phyloP scores from a whole-genome alignment of 2,113 vertebrate species.

The Carettochelys insculpta region DNA sequence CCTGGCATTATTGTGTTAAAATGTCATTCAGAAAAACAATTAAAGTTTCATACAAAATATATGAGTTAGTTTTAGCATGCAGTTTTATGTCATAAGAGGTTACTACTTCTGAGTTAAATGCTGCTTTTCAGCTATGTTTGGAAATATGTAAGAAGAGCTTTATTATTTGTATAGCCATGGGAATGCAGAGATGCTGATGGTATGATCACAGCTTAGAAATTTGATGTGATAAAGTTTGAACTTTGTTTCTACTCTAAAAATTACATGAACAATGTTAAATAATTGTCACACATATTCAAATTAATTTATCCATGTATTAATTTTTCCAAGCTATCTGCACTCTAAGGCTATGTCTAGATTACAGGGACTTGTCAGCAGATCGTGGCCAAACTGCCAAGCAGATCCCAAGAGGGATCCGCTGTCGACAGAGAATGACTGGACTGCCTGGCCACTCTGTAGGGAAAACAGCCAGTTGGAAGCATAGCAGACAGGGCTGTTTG shows the following conservation, averaged over 20 bases:
- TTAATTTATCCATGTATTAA: slow-evolving; percentile 37
- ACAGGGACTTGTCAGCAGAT: too few relatives aligned
- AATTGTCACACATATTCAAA: slow-evolving; percentile 30
- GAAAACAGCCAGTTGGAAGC: too few relatives aligned
- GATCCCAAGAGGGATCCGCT: too few relatives aligned
- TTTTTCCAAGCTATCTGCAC: slow-evolving; percentile 19
- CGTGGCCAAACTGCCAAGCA: too few relatives aligned
- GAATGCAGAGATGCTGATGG: neutral
- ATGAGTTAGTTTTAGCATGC: neutral
- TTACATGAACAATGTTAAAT: neutral
- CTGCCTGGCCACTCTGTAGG: too few relatives aligned
- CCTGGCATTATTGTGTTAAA: neutral
- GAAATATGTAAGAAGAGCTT: neutral
- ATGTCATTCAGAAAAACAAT: slow-evolving; percentile 48
- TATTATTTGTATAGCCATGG: neutral
- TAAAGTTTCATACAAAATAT: slow-evolving; percentile 1
- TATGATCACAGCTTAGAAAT: neutral
- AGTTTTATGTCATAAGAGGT: neutral
- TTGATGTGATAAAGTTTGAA: neutral
- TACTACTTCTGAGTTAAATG: neutral
- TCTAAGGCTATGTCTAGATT: too few relatives aligned
- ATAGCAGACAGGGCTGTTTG: too few relatives aligned
- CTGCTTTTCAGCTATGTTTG: neutral
- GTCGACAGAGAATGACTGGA: too few relatives aligned
- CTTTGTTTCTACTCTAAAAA: slow-evolving; percentile 1